A percentile compares a stretch with the other conserved stretches of the same genome.
phyloP scores from a whole-genome alignment of 2,797 vertebrate genomes.

The Myotis planiceps region DNA sequence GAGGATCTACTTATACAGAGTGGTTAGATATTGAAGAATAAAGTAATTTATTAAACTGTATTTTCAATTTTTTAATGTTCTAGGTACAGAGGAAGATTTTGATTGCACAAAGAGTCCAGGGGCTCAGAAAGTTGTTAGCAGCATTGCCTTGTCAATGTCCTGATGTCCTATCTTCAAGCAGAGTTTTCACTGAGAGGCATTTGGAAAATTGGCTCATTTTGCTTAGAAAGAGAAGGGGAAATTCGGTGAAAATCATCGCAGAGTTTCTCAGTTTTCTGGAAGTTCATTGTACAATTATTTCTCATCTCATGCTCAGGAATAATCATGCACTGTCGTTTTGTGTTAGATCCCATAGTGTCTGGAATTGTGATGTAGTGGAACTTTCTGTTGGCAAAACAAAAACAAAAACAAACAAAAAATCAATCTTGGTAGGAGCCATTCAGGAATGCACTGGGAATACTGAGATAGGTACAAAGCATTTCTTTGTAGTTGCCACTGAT shows the following conservation, averaged over 20 bases:
- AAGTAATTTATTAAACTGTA: neutral
- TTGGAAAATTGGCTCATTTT: neutral
- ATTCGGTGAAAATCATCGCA: neutral
- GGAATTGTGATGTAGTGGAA: neutral
- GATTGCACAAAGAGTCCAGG: neutral
- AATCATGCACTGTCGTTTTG: neutral
- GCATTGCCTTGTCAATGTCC: neutral
- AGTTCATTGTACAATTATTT: neutral
- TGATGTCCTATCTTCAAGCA: neutral
- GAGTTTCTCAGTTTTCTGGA: neutral
- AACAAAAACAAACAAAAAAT: neutral
- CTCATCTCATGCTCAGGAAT: neutral
- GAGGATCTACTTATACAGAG: neutral
- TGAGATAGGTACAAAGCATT: neutral
- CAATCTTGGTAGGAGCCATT: neutral
- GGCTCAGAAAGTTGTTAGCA: neutral
- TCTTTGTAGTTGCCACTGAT: neutral
- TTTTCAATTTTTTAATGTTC: slow-evolving; percentile 15
- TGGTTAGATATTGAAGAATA: neutral
- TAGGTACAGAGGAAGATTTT: neutral
- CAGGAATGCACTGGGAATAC: neutral
- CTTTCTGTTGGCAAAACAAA: neutral
- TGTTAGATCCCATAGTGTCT: neutral
- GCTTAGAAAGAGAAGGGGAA: neutral
- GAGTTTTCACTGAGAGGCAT: neutral